Evolutionary conservation across 2,797 vertebrate genomes (phyloP).

Genomic region (Synanceia verrucosa): DNA sequence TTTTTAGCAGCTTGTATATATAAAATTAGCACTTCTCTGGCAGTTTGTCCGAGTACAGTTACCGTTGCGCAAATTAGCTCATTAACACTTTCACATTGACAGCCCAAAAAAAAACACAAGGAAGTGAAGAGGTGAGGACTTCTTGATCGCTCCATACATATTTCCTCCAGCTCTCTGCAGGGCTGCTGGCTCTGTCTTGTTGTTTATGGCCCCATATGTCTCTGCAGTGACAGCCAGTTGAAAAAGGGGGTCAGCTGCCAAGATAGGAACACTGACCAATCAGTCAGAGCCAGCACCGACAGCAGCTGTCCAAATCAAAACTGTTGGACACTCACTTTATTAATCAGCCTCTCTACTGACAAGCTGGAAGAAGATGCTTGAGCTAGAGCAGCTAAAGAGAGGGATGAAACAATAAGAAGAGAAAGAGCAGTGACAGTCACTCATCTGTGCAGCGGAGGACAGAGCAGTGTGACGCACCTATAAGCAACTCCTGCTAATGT

Average conservation of each 20-base stretch:
- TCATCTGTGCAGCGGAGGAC: neutral
- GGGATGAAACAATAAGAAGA: neutral
- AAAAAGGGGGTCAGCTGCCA: conserved; percentile 47
- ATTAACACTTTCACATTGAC: no score
- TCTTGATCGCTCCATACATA: neutral
- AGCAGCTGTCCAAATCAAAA: conserved; percentile 14
- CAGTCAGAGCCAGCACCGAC: conserved; percentile 21
- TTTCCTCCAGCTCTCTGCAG: conserved; percentile 5
- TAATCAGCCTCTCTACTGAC: conserved; percentile 13
- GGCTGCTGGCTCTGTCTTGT: neutral
- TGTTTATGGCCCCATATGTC: conserved; percentile 29
- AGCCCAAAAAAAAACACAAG: no score
- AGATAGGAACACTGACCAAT: conserved; percentile 40
- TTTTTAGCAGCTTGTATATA: no score
- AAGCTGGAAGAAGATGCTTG: conserved; percentile 3
- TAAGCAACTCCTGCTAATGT: neutral
- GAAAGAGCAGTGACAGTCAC: neutral
- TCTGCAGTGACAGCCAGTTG: conserved; percentile 15
- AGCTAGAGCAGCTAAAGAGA: neutral
- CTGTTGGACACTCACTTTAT: conserved; percentile 1
- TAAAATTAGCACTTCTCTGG: no score
- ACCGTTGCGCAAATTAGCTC: no score
- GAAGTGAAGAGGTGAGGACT: neutral
- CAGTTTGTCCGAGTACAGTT: no score
- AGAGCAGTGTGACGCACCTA: neutral